phyloP scores from a whole-genome alignment of 2,113 vertebrate genomes.

The Syrrhaptes paradoxus region DNA sequence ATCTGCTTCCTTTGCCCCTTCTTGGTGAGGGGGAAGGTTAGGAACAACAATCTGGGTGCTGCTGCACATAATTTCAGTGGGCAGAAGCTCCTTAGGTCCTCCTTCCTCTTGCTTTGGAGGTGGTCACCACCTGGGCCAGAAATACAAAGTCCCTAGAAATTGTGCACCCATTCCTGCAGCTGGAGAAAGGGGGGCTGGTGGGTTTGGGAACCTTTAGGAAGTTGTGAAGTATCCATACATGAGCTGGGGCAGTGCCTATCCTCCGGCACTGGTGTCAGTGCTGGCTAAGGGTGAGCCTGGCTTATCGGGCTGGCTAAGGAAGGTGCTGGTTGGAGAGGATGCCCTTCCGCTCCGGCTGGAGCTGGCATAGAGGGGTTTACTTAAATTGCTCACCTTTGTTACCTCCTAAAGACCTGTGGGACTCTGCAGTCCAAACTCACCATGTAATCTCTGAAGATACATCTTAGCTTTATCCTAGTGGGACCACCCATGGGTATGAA shows the following conservation, averaged over 20 bases:
- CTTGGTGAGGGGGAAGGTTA: neutral
- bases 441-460: neutral
- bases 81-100: neutral
- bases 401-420: neutral
- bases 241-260: neutral
- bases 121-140: neutral
- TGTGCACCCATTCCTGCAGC: neutral
- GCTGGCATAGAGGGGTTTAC: neutral
- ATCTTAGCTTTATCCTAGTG: neutral
- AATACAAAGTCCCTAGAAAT: neutral
- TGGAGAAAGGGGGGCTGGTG: neutral
- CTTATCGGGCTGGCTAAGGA: neutral
- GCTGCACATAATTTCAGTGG: neutral
- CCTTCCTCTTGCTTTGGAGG: neutral
- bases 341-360: neutral
- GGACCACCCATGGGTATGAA: neutral
- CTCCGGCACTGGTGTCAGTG: accelerated
- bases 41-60: neutral
- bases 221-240: neutral
- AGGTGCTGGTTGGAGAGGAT: neutral
- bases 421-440: neutral
- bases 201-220: neutral
- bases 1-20: neutral
- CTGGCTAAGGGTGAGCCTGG: neutral
- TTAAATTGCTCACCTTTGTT: neutral